Evolutionary conservation across 1,140 invertebrate species (phyloP).

Genomic region (Macrostomum lignano): DNA sequence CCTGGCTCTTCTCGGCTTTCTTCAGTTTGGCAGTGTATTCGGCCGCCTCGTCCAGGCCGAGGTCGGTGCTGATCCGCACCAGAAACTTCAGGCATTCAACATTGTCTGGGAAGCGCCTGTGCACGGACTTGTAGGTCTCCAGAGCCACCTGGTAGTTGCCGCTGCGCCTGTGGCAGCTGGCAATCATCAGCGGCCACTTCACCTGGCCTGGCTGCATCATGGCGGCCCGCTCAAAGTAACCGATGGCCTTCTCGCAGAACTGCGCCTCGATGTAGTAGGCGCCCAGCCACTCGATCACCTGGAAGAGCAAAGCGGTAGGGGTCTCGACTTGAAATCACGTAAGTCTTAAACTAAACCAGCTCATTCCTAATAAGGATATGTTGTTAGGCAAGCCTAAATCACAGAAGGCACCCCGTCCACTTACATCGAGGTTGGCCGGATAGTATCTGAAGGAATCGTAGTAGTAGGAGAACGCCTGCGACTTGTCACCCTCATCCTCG

Average conservation of each 20-base stretch:
- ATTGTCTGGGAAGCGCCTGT: conserved; percentile 50
- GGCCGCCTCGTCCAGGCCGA: conserved; percentile 47
- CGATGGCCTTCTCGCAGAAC: conserved; percentile 56
- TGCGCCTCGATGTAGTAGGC: conserved; percentile 66
- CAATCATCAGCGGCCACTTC: conserved; percentile 53
- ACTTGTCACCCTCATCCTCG: conserved; percentile 53
- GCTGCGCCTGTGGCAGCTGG: conserved; percentile 46
- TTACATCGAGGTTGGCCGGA: neutral
- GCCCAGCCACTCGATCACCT: conserved; percentile 50
- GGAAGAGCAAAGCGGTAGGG: no score
- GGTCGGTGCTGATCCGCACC: conserved; percentile 46
- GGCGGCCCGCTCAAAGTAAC: conserved; percentile 56
- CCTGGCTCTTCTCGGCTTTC: conserved; percentile 47
- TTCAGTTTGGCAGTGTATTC: conserved; percentile 49
- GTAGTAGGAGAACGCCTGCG: conserved; percentile 66
- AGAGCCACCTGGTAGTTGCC: conserved; percentile 56
- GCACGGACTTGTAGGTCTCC: conserved; percentile 45
- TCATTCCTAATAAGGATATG: no score
- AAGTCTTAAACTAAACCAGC: no score
- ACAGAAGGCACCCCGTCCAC: no score
- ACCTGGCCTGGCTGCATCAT: conserved; percentile 55
- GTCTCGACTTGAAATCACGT: no score
- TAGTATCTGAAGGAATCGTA: conserved; percentile 32
- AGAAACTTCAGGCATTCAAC: conserved; percentile 55
- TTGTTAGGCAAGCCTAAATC: no score